Conservation (phyloP, 2,888 invertebrate genomes). For the Crioceris asparagi region DNA sequence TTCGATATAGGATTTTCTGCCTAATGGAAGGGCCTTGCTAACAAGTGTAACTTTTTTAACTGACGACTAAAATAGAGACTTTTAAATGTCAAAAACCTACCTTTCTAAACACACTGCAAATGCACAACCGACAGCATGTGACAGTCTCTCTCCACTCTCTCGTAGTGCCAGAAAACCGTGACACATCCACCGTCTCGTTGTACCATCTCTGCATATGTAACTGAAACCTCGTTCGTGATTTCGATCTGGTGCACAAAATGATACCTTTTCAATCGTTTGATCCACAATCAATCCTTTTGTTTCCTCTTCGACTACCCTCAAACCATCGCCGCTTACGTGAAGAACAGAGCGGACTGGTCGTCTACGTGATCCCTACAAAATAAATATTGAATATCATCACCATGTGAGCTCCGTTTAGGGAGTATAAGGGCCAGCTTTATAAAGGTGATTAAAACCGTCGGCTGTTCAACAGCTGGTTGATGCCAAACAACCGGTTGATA, state of each 20-base stretch:
- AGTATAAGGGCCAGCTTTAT: too few relatives aligned
- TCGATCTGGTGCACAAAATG: slow-evolving; percentile 89
- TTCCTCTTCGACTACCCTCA: slow-evolving; percentile 96
- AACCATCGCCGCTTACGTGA: slow-evolving; percentile 88
- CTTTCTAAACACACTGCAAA: slow-evolving; percentile 94
- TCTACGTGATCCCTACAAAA: slow-evolving; percentile 69
- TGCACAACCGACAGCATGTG: slow-evolving; percentile 99
- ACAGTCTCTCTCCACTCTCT: slow-evolving; percentile 93
- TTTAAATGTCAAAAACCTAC: slow-evolving; percentile 7
- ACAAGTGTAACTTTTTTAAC: too few relatives aligned
- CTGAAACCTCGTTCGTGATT: slow-evolving; percentile 97
- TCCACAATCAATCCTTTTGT: slow-evolving; percentile 98
- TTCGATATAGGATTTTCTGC: too few relatives aligned
- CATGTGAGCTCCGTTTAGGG: too few relatives aligned
- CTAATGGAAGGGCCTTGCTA: too few relatives aligned
- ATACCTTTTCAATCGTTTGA: slow-evolving; percentile 99
- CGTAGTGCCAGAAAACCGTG: slow-evolving; percentile 95
- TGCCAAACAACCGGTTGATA: too few relatives aligned
- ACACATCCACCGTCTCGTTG: slow-evolving; percentile 99
- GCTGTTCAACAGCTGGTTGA: too few relatives aligned
- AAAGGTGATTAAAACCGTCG: too few relatives aligned
- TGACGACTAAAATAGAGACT: too few relatives aligned
- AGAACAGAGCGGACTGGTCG: slow-evolving; percentile 82
- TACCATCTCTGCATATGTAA: slow-evolving; percentile 97
- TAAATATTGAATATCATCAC: too few relatives aligned